Conservation (phyloP, 2,888 invertebrate species). For the Amblyjoppa proteus region DNA sequence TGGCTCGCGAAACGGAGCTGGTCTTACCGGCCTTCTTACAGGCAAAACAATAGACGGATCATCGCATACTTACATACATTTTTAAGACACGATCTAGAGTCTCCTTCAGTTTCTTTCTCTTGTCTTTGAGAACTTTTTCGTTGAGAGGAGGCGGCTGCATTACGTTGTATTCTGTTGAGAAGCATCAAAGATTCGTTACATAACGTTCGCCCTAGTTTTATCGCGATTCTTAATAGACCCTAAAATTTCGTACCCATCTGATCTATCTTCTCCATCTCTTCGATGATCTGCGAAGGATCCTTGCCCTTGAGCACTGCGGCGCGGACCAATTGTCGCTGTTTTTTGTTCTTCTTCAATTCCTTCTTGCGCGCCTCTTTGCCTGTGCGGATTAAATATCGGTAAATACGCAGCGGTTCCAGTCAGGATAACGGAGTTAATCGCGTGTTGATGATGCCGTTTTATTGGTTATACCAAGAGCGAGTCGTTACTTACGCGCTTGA, state of each 20-base stretch:
- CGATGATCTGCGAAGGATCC: constrained; percentile 97
- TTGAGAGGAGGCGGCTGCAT: constrained; percentile 97
- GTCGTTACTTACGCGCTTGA: constrained; percentile 95
- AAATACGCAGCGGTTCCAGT: constrained; percentile 36
- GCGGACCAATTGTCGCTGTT: constrained; percentile 97
- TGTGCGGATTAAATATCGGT: constrained; percentile 80
- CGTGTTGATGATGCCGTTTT: constrained; percentile 26
- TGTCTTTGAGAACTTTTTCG: constrained; percentile 98
- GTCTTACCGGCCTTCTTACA: constrained; percentile 30
- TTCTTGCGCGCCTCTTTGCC: constrained; percentile 99
- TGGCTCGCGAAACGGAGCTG: not conserved
- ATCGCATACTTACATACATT: constrained; percentile 94
- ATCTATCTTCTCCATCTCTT: constrained; percentile 98
- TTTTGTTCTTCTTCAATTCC: constrained; percentile 99
- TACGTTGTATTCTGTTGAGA: constrained; percentile 94
- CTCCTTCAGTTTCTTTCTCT: constrained; percentile 97
- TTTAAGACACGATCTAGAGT: constrained; percentile 97
- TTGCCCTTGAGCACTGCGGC: constrained; percentile 99
- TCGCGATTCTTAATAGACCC: not conserved
- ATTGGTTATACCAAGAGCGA: constrained; percentile 70
- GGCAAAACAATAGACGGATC: constrained; percentile 22
- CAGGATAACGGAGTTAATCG: not conserved
- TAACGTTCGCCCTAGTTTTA: not conserved
- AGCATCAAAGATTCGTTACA: not conserved
- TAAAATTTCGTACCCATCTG: constrained; percentile 92